These are phyloP conservation scores for Thecophora atra DNA, from an alignment of 2,888 invertebrate genomes.

Conservation along the genomic window DNA sequence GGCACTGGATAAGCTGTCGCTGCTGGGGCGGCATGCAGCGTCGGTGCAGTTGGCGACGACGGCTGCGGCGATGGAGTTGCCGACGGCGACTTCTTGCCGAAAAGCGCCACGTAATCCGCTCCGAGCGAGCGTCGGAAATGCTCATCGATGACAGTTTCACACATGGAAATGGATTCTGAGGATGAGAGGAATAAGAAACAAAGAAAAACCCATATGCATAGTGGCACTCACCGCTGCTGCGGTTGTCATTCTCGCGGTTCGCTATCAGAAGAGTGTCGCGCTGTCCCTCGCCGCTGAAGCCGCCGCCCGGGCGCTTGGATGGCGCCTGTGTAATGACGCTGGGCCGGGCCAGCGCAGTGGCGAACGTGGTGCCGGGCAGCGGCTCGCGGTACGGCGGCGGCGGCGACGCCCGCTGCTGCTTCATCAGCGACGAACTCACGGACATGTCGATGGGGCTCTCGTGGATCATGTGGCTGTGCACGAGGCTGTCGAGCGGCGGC, in stretches of 20 bases:
- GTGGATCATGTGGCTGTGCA: conserved; percentile 47
- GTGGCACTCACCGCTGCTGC: conserved; percentile 54
- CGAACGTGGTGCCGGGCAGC: conserved; percentile 60
- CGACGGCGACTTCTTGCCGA: conserved; percentile 68
- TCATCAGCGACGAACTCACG: conserved; percentile 59
- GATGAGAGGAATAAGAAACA: too few species aligned
- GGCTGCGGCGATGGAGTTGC: conserved; percentile 53
- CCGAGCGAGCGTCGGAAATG: conserved; percentile 94
- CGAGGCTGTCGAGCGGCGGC: conserved; percentile 28
- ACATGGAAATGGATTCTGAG: conserved; percentile 77
- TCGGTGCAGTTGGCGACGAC: conserved; percentile 10
- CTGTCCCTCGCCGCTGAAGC: conserved; percentile 44
- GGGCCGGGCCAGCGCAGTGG: conserved; percentile 65
- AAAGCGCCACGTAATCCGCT: conserved; percentile 78
- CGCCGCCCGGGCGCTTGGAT: conserved; percentile 56
- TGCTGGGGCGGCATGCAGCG: conserved; percentile 34
- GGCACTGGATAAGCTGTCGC: not conserved
- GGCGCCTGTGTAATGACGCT: conserved; percentile 74
- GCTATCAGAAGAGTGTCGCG: conserved; percentile 53
- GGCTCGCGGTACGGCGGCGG: conserved; percentile 66
- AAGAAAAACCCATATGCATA: too few species aligned
- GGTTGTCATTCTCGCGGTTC: conserved; percentile 60
- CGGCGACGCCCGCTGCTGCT: conserved; percentile 58
- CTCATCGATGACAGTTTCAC: conserved; percentile 89
- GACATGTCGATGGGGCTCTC: conserved; percentile 66